Evolutionary conservation across 2,888 invertebrate species (phyloP), one percentile per base, ranked within the genome.

Genomic region (Diabrotica balteata): DNA sequence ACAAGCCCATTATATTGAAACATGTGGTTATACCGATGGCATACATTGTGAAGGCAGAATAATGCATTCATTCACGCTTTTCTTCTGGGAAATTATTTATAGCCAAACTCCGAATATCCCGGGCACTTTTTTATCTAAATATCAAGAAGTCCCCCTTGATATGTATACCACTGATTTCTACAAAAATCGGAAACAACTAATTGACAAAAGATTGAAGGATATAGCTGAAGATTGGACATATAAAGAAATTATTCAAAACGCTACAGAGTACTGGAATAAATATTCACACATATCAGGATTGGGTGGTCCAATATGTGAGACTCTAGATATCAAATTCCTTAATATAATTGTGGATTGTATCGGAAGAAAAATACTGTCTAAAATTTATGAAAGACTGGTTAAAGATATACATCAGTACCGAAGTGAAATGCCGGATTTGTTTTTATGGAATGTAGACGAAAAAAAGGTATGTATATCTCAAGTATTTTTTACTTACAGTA

Each of bases 31-130:
- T 77, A 77, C 82, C 4, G 80, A 85, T 73, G 89, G 87, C 79
- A 73, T 73, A 10, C 83, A 84, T 65, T 83, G 80, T 65, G 84
- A 83, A 73, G 82, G 82, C 17, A 61, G 71, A 22, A 69, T 83
- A 9, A 70, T 59, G 54, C 76, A 78, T 9, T 63, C 80, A 0
- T 81, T 82, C 69, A 71, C 74, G 45, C 66, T 83, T 8, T 73
- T 93, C 7, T 93, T 95, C 82, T 95, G 94, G 94, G 91, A 94
- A 73, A 88, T 93, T 4, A 88, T 96, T 57, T 92, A 89, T 76
- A 80, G 83, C 45, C 70, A 72, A n/a, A 85, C 62, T 17, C 64
- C 49, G n/a, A 9, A 86, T 71, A 83, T 90, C 10, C 85, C 86
- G 59, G 83, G 85, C 1, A 84, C 86, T 0, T 95, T 93, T 82